Evolutionary conservation across 2,888 invertebrate species (phyloP).

Genomic region (Cetonia aurata): DNA sequence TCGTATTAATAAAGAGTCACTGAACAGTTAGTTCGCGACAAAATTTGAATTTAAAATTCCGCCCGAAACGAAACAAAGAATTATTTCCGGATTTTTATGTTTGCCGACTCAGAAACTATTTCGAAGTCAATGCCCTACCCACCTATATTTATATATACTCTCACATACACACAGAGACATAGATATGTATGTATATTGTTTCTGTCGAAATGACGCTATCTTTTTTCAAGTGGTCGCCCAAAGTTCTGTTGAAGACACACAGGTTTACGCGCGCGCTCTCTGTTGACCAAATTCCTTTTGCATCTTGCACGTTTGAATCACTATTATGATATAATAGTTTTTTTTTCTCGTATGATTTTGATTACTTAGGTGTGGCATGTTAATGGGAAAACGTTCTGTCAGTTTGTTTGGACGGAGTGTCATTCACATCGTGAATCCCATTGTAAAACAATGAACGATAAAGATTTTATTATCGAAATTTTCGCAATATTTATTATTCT

Average conservation of each 20-base stretch:
- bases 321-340: constrained; percentile 1
- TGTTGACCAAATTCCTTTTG: constrained; percentile 19
- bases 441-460: too few species aligned
- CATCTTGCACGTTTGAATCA: constrained; percentile 18
- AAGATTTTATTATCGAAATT: too few species aligned
- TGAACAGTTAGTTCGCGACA: constrained; percentile 28
- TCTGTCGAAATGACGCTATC: constrained; percentile 27
- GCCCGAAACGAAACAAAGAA: constrained; percentile 34
- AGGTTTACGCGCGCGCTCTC: constrained; percentile 2
- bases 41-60: constrained; percentile 38
- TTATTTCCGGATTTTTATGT: constrained; percentile 41
- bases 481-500: too few species aligned
- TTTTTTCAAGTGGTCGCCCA: constrained; percentile 7
- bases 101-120: constrained; percentile 40
- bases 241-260: not conserved
- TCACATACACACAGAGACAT: constrained; percentile 14
- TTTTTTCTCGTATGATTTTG: constrained; percentile 18
- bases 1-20: not conserved
- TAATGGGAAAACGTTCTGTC: not conserved
- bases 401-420: too few species aligned
- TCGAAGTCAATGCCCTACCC: constrained; percentile 36
- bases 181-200: constrained; percentile 11
- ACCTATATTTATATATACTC: constrained; percentile 37
- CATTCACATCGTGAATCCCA: too few species aligned
- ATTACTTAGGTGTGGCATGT: constrained; percentile 16